Conservation (phyloP, 2,797 vertebrate species). For the Sebastes nivosus region DNA sequence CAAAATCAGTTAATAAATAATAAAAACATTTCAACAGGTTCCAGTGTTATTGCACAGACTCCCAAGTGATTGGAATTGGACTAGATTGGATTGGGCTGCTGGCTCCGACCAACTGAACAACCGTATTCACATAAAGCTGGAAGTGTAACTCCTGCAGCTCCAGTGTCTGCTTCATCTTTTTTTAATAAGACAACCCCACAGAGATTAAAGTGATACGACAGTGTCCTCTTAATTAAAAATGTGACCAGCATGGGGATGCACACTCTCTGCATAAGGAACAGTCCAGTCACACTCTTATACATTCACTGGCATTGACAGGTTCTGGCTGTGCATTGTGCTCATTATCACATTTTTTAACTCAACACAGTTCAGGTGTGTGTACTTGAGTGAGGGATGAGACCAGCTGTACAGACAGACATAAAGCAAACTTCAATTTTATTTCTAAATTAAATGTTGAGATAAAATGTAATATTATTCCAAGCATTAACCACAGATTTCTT, state of each 20-base stretch:
- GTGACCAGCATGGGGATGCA: background rate
- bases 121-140: background rate
- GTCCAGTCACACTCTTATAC: background rate
- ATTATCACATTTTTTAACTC: too few relatives aligned
- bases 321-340: too few relatives aligned
- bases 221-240: background rate
- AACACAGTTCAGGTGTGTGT: too few relatives aligned
- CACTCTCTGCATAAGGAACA: background rate
- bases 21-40: background rate
- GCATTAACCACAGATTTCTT: too few relatives aligned
- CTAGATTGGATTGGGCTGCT: background rate
- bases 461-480: accelerated
- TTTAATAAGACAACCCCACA: background rate
- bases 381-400: too few relatives aligned
- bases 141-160: background rate
- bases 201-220: background rate
- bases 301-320: too few relatives aligned
- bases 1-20: too few relatives aligned
- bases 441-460: too few relatives aligned
- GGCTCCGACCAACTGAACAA: background rate
- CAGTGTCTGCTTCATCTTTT: background rate
- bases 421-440: too few relatives aligned
- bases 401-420: too few relatives aligned
- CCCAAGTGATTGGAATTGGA: too few relatives aligned
- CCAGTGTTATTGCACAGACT: background rate